These are phyloP conservation scores for Pelobates fuscus DNA, from an alignment of 2,113 vertebrate genomes.

Conservation along the genomic window DNA sequence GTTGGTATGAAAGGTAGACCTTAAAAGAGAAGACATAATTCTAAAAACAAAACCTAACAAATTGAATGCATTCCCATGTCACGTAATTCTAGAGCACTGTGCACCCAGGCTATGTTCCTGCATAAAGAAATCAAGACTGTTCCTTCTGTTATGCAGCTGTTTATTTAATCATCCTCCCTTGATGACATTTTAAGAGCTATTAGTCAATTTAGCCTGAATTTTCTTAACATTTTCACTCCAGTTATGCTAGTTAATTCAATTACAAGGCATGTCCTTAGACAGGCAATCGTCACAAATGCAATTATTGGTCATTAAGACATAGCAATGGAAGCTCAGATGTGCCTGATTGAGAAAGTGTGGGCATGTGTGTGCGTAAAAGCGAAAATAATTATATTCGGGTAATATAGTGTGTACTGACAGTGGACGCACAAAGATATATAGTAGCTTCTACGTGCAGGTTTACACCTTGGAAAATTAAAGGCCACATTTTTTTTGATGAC, in stretches of 20 bases:
- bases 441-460: not conserved
- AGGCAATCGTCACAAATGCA: constrained; percentile 47
- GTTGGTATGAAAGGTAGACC: no score
- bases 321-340: constrained; percentile 25
- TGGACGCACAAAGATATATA: not conserved
- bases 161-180: constrained; percentile 50
- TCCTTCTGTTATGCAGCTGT: constrained; percentile 41
- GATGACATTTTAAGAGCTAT: constrained; percentile 53
- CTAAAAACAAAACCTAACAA: not conserved
- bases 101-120: not conserved
- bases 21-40: no score
- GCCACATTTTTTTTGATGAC: no score
- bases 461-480: no score
- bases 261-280: constrained; percentile 50
- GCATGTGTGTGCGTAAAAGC: constrained; percentile 22
- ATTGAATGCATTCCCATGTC: not conserved
- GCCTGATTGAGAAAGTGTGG: constrained; percentile 7
- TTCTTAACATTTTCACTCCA: constrained; percentile 42
- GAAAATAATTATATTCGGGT: constrained; percentile 15
- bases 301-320: constrained; percentile 53
- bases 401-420: not conserved
- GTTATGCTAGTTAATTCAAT: constrained; percentile 51
- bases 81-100: no score
- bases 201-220: constrained; percentile 51
- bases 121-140: not conserved